Percentiles rank a stretch among this genome's conserved stretches.
Evolutionary conservation across 2,797 vertebrate genomes (phyloP).

Genomic region (Emys orbicularis): DNA sequence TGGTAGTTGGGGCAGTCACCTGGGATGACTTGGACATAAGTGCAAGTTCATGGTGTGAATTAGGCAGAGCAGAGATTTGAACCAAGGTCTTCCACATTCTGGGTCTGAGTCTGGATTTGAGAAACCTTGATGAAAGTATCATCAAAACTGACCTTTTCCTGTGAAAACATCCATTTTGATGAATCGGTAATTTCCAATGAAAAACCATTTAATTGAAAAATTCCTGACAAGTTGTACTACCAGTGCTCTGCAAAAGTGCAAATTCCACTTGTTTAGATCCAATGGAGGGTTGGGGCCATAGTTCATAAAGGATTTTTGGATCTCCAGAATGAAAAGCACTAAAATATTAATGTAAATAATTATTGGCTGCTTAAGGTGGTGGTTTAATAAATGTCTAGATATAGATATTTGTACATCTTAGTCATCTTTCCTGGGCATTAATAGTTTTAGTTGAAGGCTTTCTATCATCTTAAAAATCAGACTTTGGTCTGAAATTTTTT

Average conservation of each 20-base stretch:
- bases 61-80: background rate
- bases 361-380: background rate
- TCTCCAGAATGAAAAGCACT: background rate
- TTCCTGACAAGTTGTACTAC: background rate
- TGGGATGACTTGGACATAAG: background rate
- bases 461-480: background rate
- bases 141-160: background rate
- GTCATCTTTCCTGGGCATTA: background rate
- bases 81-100: background rate
- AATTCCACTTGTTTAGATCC: background rate
- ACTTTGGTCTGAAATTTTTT: background rate
- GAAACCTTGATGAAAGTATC: background rate
- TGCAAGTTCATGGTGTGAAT: background rate
- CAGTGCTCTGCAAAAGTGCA: background rate
- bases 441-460: background rate
- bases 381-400: background rate
- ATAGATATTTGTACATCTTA: background rate
- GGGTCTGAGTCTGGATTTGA: background rate
- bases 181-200: background rate
- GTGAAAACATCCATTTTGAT: background rate
- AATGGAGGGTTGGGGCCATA: accelerated
- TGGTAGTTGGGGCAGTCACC: background rate
- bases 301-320: background rate
- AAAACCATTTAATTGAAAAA: background rate
- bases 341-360: background rate